These are phyloP conservation scores for Ramazzottius varieornatus DNA, from an alignment of 2,888 invertebrate genomes.

Conservation along the genomic window DNA sequence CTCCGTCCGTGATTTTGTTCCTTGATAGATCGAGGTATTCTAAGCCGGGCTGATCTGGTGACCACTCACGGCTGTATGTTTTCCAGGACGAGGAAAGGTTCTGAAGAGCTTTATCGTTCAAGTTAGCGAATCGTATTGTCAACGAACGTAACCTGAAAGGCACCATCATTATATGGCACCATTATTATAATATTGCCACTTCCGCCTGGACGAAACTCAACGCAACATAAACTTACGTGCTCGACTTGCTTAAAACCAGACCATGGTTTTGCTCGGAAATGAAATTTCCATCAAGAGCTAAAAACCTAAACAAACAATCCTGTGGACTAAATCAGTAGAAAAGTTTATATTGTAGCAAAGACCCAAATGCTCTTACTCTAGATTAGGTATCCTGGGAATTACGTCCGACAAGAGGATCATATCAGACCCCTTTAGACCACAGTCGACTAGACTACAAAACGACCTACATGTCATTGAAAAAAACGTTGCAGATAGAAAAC, in stretches of 20 bases:
- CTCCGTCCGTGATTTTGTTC: not conserved
- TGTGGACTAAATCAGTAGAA: not conserved
- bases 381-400: not conserved
- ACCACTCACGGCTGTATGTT: not conserved
- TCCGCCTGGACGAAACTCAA: no score
- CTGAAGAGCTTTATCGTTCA: not conserved
- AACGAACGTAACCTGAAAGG: not conserved
- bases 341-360: not conserved
- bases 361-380: not conserved
- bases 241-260: not conserved
- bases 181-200: no score
- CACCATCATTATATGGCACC: not conserved
- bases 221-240: not conserved
- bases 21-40: not conserved
- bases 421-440: not conserved
- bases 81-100: not conserved
- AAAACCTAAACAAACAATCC: not conserved
- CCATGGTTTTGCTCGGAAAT: constrained; percentile 1
- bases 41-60: not conserved
- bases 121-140: not conserved
- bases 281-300: not conserved
- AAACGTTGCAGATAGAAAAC: not conserved
- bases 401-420: not conserved
- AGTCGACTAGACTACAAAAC: not conserved
- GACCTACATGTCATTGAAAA: not conserved